Base-by-base conservation (phyloP, 2,797 vertebrate species). In the Acanthiza pusilla region DNA sequence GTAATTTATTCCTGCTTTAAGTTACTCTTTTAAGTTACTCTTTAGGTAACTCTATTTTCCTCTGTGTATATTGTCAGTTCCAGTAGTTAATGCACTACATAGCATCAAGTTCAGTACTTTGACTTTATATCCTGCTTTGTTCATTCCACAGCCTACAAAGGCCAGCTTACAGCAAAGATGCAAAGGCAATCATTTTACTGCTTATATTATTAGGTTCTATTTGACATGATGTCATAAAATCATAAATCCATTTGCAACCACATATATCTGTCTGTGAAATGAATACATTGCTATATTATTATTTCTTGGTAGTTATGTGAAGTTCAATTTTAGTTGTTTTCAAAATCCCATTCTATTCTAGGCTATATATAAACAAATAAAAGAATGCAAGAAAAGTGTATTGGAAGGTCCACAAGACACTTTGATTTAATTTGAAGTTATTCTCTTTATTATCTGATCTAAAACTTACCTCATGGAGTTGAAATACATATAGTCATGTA, bases 1-100 rank as follows among this genome's bases (percentile, higher is more conserved):
- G 62, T 66, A 93, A 90, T 86, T 88, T 94, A 78, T 72, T 94
- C 58, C 13, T 88, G 14, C 36, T 66, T n/a, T n/a, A n/a, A n/a
- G n/a, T n/a, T n/a, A n/a, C n/a, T n/a, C n/a, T n/a, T 94, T 89
- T 72, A 68, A 84, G 58, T 74, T 48, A 83, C 25, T 2, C 4
- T 20, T 8, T 36, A 36, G 10, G 36, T 36, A 36, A 58, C 38
- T 77, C 74, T 38, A 19, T 85, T 70, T 84, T 83, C 50, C 38
- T 75, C 47, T 77, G 27, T 54, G n/a, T 36, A 21, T 50, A 57
- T 17, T 83, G 68, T 78, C 54, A 88, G 42, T 71, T 88, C 54
- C 61, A 68, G 38, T 65, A 77, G 32, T 89, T 79, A 92, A 87
- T 76, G 71, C 43, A 73, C 40, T 58, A 29, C 40, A 68, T 36